These are phyloP conservation scores for Meteorus cinctellus DNA, from an alignment of 2,888 invertebrate species.

Conservation along the genomic window DNA sequence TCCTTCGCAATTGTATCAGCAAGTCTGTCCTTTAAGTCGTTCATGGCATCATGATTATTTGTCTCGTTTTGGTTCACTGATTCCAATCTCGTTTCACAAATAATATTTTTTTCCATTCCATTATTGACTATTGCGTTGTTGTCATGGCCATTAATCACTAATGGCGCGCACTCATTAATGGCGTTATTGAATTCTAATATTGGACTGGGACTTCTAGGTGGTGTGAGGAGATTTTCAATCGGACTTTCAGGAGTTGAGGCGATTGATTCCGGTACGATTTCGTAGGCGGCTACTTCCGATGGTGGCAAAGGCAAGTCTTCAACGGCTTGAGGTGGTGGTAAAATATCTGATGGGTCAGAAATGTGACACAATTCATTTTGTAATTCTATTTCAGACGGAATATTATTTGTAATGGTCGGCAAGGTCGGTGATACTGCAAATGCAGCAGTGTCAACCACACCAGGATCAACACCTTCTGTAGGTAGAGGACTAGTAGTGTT, in stretches of 20 bases:
- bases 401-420: neutral
- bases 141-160: slow-evolving; percentile 55
- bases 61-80: slow-evolving; percentile 62
- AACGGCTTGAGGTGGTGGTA: slow-evolving; percentile 12
- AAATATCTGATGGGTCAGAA: slow-evolving; percentile 18
- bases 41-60: slow-evolving; percentile 55
- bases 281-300: slow-evolving; percentile 24
- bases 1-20: slow-evolving; percentile 56
- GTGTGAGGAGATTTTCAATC: slow-evolving; percentile 58
- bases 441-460: neutral
- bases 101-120: slow-evolving; percentile 29
- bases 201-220: slow-evolving; percentile 59
- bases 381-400: neutral
- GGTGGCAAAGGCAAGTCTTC: slow-evolving; percentile 35
- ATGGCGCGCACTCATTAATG: slow-evolving; percentile 24
- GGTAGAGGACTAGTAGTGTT: slow-evolving; percentile 3
- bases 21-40: slow-evolving; percentile 63
- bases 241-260: slow-evolving; percentile 47
- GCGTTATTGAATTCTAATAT: slow-evolving; percentile 27
- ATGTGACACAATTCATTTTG: neutral
- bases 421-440: no score
- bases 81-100: slow-evolving; percentile 61
- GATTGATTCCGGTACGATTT: slow-evolving; percentile 23
- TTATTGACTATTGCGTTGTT: slow-evolving; percentile 45
- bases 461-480: slow-evolving; percentile 19